Evolutionary conservation across 2,888 invertebrate species (phyloP).

Genomic region (Torymus texanus): DNA sequence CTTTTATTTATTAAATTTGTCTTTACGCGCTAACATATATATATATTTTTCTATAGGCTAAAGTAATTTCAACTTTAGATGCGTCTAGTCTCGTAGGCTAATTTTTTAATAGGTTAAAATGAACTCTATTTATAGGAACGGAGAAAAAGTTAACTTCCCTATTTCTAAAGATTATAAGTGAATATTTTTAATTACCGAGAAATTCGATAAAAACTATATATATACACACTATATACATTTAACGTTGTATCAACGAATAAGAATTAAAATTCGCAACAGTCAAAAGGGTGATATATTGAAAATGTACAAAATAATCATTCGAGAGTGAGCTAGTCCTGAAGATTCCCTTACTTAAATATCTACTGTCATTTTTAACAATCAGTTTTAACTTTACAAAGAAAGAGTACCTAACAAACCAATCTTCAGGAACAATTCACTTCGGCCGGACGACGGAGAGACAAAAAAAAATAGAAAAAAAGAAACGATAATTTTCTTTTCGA

Average conservation of each 20-base stretch:
- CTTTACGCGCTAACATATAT: too few relatives aligned
- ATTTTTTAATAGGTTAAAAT: neutral
- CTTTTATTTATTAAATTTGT: too few relatives aligned
- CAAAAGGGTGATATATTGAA: too few relatives aligned
- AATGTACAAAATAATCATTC: too few relatives aligned
- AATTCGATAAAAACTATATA: neutral
- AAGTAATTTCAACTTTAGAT: constrained; percentile 29
- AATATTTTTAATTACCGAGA: neutral
- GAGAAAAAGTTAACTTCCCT: too few relatives aligned
- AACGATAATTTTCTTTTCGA: constrained; percentile 19
- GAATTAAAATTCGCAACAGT: too few relatives aligned
- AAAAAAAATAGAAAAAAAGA: constrained; percentile 3
- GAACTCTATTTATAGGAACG: too few relatives aligned
- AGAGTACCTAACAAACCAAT: neutral
- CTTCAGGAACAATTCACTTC: neutral
- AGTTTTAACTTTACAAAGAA: neutral
- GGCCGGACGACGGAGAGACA: too few relatives aligned
- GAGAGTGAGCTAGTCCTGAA: neutral
- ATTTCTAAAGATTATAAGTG: neutral
- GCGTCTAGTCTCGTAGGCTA: constrained; percentile 37
- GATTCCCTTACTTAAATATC: too few relatives aligned
- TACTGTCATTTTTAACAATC: neutral
- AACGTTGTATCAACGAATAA: too few relatives aligned
- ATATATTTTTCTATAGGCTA: constrained; percentile 7
- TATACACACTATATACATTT: too few relatives aligned